Evolutionary conservation across 2,113 vertebrate genomes (phyloP).

Genomic region (Saccopteryx leptura): DNA sequence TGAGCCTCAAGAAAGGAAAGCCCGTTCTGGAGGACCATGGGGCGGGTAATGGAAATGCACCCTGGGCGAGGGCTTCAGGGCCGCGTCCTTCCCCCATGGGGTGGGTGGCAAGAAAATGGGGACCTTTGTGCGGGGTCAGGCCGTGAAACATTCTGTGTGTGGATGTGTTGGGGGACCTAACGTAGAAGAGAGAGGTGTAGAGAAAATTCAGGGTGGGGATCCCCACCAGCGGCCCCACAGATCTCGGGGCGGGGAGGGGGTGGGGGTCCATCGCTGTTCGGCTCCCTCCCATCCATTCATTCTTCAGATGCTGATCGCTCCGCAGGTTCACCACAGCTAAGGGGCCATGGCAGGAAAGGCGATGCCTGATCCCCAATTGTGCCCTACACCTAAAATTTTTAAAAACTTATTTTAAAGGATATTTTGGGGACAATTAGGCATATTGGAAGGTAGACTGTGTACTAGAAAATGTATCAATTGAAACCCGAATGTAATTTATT

Average conservation of each 20-base stretch:
- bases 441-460: not conserved
- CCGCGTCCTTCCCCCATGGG: fast-evolving
- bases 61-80: fast-evolving
- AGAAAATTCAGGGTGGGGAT: not conserved
- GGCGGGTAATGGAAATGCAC: not conserved
- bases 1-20: not conserved
- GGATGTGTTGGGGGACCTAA: not conserved
- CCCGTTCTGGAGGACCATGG: not conserved
- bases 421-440: not conserved
- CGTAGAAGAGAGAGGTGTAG: not conserved
- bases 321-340: not conserved
- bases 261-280: fast-evolving
- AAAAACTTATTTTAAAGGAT: not conserved
- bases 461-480: not conserved
- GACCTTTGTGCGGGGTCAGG: fast-evolving
- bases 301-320: not conserved
- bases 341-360: not conserved
- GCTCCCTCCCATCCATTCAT: not conserved
- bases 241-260: too few species aligned
- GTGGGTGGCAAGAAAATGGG: not conserved
- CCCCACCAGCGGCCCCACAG: fast-evolving
- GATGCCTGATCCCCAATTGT: not conserved
- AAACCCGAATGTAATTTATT: not conserved
- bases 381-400: not conserved
- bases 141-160: fast-evolving